phyloP scores from a whole-genome alignment of 2,797 vertebrate species.

The Pelodytes ibericus region DNA sequence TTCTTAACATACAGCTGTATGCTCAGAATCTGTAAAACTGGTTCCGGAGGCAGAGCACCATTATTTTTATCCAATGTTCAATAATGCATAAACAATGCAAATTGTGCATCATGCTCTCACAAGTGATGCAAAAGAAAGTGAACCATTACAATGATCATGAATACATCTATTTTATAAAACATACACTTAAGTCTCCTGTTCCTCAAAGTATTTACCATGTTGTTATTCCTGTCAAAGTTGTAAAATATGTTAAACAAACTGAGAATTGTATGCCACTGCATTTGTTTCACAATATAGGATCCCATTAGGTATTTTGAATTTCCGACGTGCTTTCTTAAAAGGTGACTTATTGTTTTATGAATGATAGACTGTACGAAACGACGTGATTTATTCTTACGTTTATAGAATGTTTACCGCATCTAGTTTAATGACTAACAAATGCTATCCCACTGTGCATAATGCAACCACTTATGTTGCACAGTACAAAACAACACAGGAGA shows the following conservation, averaged over 20 bases:
- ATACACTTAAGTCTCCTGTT: too few relatives aligned
- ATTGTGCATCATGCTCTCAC: too few relatives aligned
- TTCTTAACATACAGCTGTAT: too few relatives aligned
- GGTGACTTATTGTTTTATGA: neutral
- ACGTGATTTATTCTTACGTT: conserved; percentile 3
- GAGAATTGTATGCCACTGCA: neutral
- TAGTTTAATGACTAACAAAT: neutral
- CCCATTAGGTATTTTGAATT: neutral
- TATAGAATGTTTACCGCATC: conserved; percentile 1
- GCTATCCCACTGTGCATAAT: neutral
- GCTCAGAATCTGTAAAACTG: too few relatives aligned
- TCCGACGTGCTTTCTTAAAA: neutral
- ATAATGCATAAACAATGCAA: too few relatives aligned
- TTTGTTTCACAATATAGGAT: neutral
- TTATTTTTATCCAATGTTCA: too few relatives aligned
- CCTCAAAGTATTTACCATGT: too few relatives aligned
- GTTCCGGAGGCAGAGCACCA: too few relatives aligned
- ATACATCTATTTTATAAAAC: too few relatives aligned
- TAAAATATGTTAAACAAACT: neutral
- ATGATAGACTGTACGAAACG: neutral
- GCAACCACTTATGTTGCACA: neutral
- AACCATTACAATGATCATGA: too few relatives aligned
- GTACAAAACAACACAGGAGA: neutral
- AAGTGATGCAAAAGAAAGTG: too few relatives aligned
- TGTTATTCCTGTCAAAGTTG: too few relatives aligned